These are phyloP conservation scores for Microctenopoma steveboyesi DNA, from an alignment of 2,797 vertebrate species.

Conservation along the genomic window DNA sequence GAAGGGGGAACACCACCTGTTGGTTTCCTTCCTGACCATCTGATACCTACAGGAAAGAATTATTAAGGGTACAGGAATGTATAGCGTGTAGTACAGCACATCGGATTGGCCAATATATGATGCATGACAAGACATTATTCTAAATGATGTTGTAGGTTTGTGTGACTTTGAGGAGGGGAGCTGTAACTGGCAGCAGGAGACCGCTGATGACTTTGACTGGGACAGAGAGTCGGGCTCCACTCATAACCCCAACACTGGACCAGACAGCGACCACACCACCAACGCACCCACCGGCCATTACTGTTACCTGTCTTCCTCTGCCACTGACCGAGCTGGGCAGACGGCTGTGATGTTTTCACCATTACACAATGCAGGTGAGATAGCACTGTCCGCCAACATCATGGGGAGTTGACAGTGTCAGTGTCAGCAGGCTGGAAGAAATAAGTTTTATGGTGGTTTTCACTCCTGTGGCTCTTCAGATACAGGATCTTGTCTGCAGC, in stretches of 20 bases:
- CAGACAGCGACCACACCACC: constrained; percentile 82
- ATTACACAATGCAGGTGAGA: constrained; percentile 74
- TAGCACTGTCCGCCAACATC: not conserved
- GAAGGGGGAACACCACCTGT: too few species aligned
- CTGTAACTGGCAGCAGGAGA: constrained; percentile 79
- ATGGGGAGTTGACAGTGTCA: not conserved
- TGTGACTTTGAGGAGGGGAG: constrained; percentile 83
- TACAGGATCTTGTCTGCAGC: constrained; percentile 75
- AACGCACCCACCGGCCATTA: constrained; percentile 75
- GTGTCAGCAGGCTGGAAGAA: not conserved
- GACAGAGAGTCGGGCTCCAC: constrained; percentile 66
- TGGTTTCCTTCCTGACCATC: not conserved
- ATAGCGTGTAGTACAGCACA: too few species aligned
- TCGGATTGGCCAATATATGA: too few species aligned
- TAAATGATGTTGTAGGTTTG: constrained; percentile 56
- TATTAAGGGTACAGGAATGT: too few species aligned
- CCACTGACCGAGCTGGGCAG: constrained; percentile 48
- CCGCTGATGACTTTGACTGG: constrained; percentile 74
- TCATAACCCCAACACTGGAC: constrained; percentile 68
- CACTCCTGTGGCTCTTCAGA: constrained; percentile 44
- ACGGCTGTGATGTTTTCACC: constrained; percentile 77
- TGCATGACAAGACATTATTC: not conserved
- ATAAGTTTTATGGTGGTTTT: not conserved
- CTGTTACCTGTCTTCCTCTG: constrained; percentile 70
- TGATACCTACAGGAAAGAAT: too few species aligned